These are phyloP conservation scores for Chirona hameri DNA, from an alignment of 2,888 invertebrate genomes.

Conservation along the genomic window DNA sequence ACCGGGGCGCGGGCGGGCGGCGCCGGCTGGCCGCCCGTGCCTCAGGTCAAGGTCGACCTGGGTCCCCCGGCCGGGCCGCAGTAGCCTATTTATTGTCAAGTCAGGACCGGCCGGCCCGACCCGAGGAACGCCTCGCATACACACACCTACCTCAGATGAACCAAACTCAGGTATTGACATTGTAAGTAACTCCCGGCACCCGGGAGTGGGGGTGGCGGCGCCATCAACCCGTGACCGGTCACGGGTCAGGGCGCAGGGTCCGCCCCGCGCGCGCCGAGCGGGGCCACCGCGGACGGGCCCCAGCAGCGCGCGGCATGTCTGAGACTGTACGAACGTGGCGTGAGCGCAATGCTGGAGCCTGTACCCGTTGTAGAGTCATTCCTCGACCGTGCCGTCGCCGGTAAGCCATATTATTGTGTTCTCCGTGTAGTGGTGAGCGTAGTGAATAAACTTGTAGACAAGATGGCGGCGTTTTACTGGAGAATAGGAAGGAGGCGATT, in stretches of 20 bases:
- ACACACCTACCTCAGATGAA: constrained; percentile 30
- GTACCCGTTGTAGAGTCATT: neutral
- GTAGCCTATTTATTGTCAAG: constrained; percentile 27
- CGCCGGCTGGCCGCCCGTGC: neutral
- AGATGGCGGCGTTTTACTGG: neutral
- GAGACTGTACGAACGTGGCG: neutral
- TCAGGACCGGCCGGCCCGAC: constrained; percentile 7
- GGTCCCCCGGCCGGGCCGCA: constrained; percentile 3
- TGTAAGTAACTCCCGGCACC: neutral
- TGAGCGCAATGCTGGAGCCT: neutral
- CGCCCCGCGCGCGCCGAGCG: neutral
- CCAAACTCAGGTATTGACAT: constrained; percentile 30
- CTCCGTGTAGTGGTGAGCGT: constrained; percentile 5
- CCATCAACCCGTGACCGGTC: neutral
- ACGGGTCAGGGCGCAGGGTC: neutral
- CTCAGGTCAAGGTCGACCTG: neutral
- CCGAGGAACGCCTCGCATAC: neutral
- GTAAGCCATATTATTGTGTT: constrained; percentile 13
- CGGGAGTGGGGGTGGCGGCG: neutral
- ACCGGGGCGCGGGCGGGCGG: neutral
- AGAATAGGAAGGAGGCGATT: no score
- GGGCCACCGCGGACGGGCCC: neutral
- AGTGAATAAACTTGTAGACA: constrained; percentile 24
- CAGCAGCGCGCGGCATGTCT: neutral
- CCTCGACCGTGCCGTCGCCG: neutral